These are phyloP conservation scores for Artemia sinica DNA, from an alignment of 2,888 invertebrate species.

Conservation along the genomic window DNA sequence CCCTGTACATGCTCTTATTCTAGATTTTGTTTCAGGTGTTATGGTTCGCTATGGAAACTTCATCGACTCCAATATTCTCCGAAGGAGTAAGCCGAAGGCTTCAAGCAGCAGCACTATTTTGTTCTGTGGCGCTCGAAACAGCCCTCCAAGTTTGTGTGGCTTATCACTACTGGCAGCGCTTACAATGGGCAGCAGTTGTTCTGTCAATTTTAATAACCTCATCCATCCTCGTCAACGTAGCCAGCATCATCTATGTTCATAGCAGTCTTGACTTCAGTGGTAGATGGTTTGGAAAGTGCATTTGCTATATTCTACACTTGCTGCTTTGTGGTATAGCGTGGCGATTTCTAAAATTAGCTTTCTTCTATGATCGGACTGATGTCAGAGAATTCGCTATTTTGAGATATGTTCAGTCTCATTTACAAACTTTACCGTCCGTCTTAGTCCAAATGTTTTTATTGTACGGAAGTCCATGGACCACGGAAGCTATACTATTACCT, in stretches of 20 bases:
- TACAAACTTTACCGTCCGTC: slow-evolving; percentile 22
- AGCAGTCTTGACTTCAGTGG: slow-evolving; percentile 28
- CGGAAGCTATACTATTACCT: slow-evolving; percentile 18
- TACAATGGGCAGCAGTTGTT: slow-evolving; percentile 20
- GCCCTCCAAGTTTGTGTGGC: slow-evolving; percentile 20
- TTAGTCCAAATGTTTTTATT: slow-evolving; percentile 20
- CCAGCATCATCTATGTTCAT: slow-evolving; percentile 27
- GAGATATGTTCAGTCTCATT: slow-evolving; percentile 26
- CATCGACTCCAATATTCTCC: not conserved
- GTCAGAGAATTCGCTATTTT: slow-evolving; percentile 27
- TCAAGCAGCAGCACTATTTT: not conserved
- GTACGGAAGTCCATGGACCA: slow-evolving; percentile 19
- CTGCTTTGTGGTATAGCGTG: slow-evolving; percentile 26
- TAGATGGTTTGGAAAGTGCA: slow-evolving; percentile 27
- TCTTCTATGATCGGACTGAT: slow-evolving; percentile 28
- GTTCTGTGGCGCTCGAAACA: slow-evolving; percentile 18
- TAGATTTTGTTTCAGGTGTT: not conserved
- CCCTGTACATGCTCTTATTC: too few species aligned
- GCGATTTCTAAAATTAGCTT: slow-evolving; percentile 28
- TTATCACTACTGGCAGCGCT: slow-evolving; percentile 20
- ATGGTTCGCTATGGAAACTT: slow-evolving; percentile 5
- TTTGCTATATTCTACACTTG: slow-evolving; percentile 28
- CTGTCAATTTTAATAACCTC: slow-evolving; percentile 18
- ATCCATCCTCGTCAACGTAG: slow-evolving; percentile 26
- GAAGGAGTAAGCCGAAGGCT: slow-evolving; percentile 2